Base-by-base conservation (phyloP, 1,140 invertebrate genomes). In the Saxidomus purpurata region DNA sequence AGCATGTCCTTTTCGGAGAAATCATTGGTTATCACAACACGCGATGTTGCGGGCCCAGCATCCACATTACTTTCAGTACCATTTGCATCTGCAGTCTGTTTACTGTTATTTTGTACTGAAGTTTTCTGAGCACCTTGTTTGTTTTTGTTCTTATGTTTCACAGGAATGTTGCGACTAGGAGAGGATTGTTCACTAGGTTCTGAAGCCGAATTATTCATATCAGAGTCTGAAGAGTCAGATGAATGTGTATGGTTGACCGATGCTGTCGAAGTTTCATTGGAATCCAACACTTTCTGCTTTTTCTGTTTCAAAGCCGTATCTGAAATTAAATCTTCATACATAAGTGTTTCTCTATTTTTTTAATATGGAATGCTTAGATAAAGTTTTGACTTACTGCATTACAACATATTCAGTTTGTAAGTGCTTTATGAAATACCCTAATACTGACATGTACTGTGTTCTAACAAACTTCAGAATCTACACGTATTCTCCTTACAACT, bases 31-130 rank as follows among this genome's bases (percentile, higher is more conserved):
- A 36, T 63, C 59, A 4, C 84, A 13, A 67, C 83, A 74, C 59
- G 43, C 74, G 43, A 52, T 55, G 34, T 63, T 59, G 69, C 52
- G 79, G 17, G 71, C 69, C 25, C 82, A 40, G 36, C 11, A 1
- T 79, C 63, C 55, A 22, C 36, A 22, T 25, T 59, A 40, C 25
- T 77, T 19, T 25, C 83, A 85, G 36, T 77, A 34, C 40, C 76
- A 69, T 63, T 90, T 28, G 15, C 74, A 55, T 63, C 63, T 86
- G 47, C 38, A 67, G 4, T 0, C 79, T 89, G 36, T 22, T 55
- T n/a, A 67, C 52, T 63, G 1, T 28, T 25, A 9, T 25, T 63
- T 25, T 63, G n/a, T 28, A 28, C 34, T 17, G 34, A 28, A 40
- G n/a, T 1, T 67, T 17, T 61, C 36, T 63, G 15, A 67, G 4